A percentile compares a stretch with the other conserved stretches of the same genome.
phyloP scores from a whole-genome alignment of 2,113 vertebrate species.

The Tenebrosternarchus preto region DNA sequence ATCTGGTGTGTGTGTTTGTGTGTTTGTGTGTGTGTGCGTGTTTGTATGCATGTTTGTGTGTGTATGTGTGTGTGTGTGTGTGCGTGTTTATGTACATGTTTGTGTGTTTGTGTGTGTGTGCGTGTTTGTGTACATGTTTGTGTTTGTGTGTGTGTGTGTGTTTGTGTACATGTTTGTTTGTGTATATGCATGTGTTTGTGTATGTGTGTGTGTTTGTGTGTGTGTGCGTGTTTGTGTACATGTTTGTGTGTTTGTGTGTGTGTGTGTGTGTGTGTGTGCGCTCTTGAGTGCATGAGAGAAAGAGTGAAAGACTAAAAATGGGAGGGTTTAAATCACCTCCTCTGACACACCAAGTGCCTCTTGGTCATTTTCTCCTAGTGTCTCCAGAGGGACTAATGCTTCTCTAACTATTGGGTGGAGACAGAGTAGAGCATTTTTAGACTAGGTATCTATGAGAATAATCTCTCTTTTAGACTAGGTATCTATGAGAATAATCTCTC shows the following conservation, averaged over 20 bases:
- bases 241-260: no score
- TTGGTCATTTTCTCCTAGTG: conserved; percentile 27
- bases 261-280: background rate
- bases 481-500: no score
- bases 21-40: background rate
- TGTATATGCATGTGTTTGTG: background rate
- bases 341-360: no score
- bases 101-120: background rate
- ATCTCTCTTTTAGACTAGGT: no score
- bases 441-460: conserved; percentile 25
- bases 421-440: conserved; percentile 21
- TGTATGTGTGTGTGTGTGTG: background rate
- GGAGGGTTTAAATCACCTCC: background rate
- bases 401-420: conserved; percentile 8
- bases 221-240: background rate
- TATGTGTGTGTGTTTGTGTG: background rate
- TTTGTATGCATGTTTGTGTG: background rate
- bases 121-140: background rate
- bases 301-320: background rate
- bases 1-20: background rate
- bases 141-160: no score
- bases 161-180: background rate
- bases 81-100: background rate
- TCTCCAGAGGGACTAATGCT: conserved; percentile 17
- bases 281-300: background rate